Percentiles rank a stretch among this genome's conserved stretches.
Evolutionary conservation across 2,888 invertebrate species (phyloP).

Genomic region (Stramonita haemastoma): DNA sequence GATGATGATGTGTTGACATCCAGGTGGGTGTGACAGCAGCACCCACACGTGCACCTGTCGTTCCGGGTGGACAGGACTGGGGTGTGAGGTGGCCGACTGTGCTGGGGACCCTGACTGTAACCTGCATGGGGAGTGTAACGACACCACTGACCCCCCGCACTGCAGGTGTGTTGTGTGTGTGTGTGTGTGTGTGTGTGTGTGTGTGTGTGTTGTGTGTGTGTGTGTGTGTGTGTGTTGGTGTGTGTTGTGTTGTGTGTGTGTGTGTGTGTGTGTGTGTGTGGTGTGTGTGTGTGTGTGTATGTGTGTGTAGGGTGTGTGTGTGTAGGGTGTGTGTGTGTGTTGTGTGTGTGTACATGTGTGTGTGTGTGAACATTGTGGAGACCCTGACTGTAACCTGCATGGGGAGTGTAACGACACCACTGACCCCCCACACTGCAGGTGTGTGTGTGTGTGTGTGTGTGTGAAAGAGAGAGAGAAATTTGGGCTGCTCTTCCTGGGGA

Average conservation of each 20-base stretch:
- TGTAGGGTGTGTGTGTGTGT: neutral
- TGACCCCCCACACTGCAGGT: no score
- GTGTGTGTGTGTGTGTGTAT: neutral
- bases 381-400: no score
- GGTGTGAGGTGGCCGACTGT: slow-evolving; percentile 67
- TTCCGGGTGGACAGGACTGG: slow-evolving; percentile 63
- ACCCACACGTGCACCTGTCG: slow-evolving; percentile 62
- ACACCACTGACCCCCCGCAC: slow-evolving; percentile 53
- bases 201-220: neutral
- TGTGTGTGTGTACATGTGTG: neutral
- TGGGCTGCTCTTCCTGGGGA: no score
- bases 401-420: no score
- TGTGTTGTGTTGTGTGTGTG: neutral
- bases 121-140: slow-evolving; percentile 55
- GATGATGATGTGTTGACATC: neutral
- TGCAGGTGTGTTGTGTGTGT: slow-evolving; percentile 55
- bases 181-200: neutral
- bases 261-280: neutral
- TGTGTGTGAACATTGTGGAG: neutral
- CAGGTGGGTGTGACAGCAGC: slow-evolving; percentile 67
- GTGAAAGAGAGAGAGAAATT: no score
- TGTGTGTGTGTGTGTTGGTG: neutral
- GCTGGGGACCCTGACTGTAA: slow-evolving; percentile 66
- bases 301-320: slow-evolving; percentile 4
- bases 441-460: no score